Evolutionary conservation across 1,140 invertebrate genomes (phyloP).

Genomic region (Dendroctonus ponderosae): DNA sequence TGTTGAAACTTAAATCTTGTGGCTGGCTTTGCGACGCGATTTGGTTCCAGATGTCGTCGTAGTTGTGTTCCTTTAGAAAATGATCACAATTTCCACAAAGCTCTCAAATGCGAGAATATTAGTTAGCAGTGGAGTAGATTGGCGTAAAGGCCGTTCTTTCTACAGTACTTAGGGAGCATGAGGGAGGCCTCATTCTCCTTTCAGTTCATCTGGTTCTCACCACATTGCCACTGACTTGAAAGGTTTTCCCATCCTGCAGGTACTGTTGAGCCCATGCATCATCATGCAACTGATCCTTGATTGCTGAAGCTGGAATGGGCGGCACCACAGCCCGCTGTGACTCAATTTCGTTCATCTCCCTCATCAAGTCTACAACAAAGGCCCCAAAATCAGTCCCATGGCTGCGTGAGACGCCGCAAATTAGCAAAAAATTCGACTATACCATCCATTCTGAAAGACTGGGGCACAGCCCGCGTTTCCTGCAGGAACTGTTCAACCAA

Average conservation of each 20-base stretch:
- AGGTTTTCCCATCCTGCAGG: conserved; percentile 56
- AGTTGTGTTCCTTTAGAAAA: conserved; percentile 31
- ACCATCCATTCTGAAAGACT: conserved; percentile 77
- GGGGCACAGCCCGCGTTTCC: conserved; percentile 62
- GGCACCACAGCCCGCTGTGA: conserved; percentile 52
- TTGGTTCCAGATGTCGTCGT: conserved; percentile 46
- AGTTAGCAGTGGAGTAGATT: too few relatives aligned
- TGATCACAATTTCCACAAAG: too few relatives aligned
- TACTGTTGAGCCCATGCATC: conserved; percentile 60
- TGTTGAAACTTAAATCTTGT: conserved; percentile 34
- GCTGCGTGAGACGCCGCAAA: too few relatives aligned
- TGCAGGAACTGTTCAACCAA: conserved; percentile 72
- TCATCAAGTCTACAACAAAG: conserved; percentile 55
- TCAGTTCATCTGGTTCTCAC: neutral
- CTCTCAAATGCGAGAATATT: too few relatives aligned
- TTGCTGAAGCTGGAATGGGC: conserved; percentile 54
- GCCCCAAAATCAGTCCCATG: too few relatives aligned
- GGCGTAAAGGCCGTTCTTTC: too few relatives aligned
- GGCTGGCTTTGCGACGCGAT: conserved; percentile 41
- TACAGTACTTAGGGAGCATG: too few relatives aligned
- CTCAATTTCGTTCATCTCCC: conserved; percentile 73
- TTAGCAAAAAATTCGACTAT: conserved; percentile 5
- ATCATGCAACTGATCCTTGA: conserved; percentile 57
- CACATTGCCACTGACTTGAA: conserved; percentile 52
- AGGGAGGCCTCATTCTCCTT: too few relatives aligned